These are phyloP conservation scores for Pygmarrhopalites habei DNA, from an alignment of 1,140 invertebrate genomes.

Conservation along the genomic window DNA sequence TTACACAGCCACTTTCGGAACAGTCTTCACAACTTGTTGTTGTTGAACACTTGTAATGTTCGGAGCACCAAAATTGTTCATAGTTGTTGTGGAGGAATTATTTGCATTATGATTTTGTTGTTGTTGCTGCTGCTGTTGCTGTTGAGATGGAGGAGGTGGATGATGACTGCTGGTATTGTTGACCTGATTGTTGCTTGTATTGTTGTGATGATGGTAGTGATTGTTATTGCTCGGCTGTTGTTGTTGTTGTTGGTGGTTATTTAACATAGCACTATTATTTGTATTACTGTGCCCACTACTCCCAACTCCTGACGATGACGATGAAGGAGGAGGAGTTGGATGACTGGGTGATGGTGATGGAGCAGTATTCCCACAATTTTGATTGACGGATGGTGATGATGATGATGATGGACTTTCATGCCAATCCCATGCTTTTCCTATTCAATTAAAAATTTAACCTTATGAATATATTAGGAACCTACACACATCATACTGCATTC, in stretches of 20 bases:
- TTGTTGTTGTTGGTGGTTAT: background rate
- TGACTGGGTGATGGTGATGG: too few relatives aligned
- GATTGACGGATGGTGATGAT: background rate
- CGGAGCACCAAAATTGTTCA: background rate
- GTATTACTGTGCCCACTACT: background rate
- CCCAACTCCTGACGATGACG: too few relatives aligned
- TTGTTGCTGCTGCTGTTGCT: constrained; percentile 18
- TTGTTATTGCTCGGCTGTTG: background rate
- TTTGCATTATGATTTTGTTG: background rate
- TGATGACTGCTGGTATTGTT: constrained; percentile 1
- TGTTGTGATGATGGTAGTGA: background rate
- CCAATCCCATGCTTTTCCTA: too few relatives aligned
- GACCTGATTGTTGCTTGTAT: background rate
- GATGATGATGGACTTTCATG: too few relatives aligned
- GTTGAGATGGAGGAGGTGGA: background rate
- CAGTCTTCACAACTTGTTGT: too few relatives aligned
- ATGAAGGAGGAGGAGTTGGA: too few relatives aligned
- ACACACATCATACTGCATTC: background rate
- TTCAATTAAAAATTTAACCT: constrained; percentile 9
- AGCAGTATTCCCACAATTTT: too few relatives aligned
- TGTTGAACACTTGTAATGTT: background rate
- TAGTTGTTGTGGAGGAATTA: background rate
- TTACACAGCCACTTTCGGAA: too few relatives aligned
- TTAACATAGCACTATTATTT: background rate
- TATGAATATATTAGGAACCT: constrained; percentile 1